Conservation (phyloP, 2,888 invertebrate genomes). For the Volucella inflata region DNA sequence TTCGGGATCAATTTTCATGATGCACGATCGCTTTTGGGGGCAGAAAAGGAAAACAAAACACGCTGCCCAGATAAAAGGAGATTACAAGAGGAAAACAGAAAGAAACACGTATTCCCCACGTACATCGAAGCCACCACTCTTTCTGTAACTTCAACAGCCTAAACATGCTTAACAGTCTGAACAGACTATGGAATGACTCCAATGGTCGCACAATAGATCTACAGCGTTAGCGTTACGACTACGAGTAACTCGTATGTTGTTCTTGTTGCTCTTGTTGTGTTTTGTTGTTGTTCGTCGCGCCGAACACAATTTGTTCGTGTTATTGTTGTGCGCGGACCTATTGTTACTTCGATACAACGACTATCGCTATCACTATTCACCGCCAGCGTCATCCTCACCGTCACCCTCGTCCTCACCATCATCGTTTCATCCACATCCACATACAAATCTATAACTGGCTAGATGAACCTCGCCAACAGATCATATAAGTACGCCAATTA, state of each 20-base stretch:
- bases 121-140: constrained; percentile 63
- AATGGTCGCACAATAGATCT: constrained; percentile 56
- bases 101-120: constrained; percentile 73
- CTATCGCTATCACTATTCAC: constrained; percentile 27
- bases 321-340: constrained; percentile 71
- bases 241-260: constrained; percentile 6
- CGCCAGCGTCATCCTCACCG: no score
- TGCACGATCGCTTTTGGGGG: constrained; percentile 74
- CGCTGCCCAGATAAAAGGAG: constrained; percentile 63
- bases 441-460: background rate
- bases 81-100: constrained; percentile 71
- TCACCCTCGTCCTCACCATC: no score
- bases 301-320: constrained; percentile 70
- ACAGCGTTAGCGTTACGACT: constrained; percentile 18
- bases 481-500: constrained; percentile 70
- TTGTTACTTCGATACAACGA: constrained; percentile 51
- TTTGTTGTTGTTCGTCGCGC: constrained; percentile 62
- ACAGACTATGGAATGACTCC: no score
- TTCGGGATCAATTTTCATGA: constrained; percentile 72
- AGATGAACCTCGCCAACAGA: constrained; percentile 58
- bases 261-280: constrained; percentile 40
- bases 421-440: no score
- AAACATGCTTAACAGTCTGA: no score
- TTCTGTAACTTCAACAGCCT: constrained; percentile 9
- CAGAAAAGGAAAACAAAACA: constrained; percentile 65